Evolutionary conservation across 1,140 invertebrate species (phyloP), one percentile per base, ranked within the genome.

Genomic region (Phymorhynchus buccinoides): DNA sequence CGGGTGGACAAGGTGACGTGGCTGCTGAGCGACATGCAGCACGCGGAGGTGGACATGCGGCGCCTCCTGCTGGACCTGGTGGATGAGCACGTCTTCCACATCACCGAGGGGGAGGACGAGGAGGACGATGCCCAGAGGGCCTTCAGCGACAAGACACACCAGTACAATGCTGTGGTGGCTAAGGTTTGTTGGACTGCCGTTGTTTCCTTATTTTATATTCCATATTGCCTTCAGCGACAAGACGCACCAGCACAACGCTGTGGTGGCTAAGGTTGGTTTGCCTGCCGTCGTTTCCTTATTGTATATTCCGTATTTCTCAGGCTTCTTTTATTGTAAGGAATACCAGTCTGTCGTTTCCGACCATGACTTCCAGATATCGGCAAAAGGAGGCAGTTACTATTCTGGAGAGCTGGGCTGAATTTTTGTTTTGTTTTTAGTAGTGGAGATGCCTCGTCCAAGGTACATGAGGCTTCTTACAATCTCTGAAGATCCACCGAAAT

Each of bases 51-150:
- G 9, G 83, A 83, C 18, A 84, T 85, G 85, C 48, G 86, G 0
- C 52, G 77, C 1, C 79, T 89, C 0, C 44, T 89, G 9, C 73
- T 89, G 52, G 84, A 88, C 37, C 56, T 42, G 44, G 84, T 89
- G 56, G 87, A 89, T 52, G 48, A 83, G 66, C 82, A 87, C 0
- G 87, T 87, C 35, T 75, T 89, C 2, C 16, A 30, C 0, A 41
- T 75, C 3, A 22, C 41, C 42, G 79, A 71, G 42, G 79, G 44
- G 66, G 16, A 4, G 41, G 62, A 62, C 27, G 37, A 84, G 32
- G 39, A 66, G n/a, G 75, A 27, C 4, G 75, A 84, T 27, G 12
- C 35, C 35, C 71, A 4, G 16, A n/a, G 39, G 9, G 73, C 44
- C 37, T 1, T 79, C 32, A 32, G 41, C 37, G 83, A 84, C 75